These are phyloP conservation scores for Trachelus iudaicus DNA, from an alignment of 2,888 invertebrate species.

Conservation along the genomic window DNA sequence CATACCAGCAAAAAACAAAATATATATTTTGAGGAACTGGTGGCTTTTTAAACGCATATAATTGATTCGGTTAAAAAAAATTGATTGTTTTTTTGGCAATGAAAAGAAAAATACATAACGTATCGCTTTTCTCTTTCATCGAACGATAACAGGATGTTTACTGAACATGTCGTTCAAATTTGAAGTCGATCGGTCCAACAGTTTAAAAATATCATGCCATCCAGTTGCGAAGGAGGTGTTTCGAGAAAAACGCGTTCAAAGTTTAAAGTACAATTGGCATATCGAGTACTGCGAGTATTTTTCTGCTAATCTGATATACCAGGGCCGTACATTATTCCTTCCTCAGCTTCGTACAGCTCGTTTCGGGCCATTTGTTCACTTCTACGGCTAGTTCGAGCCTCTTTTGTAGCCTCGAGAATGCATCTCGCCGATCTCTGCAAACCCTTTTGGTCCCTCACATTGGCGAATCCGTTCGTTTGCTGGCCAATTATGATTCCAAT, in stretches of 20 bases:
- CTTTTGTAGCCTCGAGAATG: slow-evolving; percentile 12
- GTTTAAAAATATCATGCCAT: too few species aligned
- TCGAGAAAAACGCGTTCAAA: slow-evolving; percentile 2
- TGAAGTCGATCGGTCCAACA: too few species aligned
- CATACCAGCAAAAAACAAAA: background rate
- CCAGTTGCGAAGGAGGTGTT: background rate
- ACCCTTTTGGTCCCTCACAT: slow-evolving; percentile 11
- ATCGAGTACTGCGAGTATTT: slow-evolving; percentile 5
- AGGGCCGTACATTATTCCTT: slow-evolving; percentile 5
- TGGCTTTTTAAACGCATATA: too few species aligned
- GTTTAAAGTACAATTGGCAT: slow-evolving; percentile 7
- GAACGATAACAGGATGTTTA: too few species aligned
- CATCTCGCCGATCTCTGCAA: slow-evolving; percentile 11
- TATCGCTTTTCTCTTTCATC: too few species aligned
- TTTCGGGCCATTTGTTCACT: slow-evolving; percentile 1
- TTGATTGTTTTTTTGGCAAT: too few species aligned
- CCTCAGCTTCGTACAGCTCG: slow-evolving; percentile 12
- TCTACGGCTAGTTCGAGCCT: slow-evolving; percentile 9
- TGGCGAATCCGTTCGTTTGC: slow-evolving; percentile 4
- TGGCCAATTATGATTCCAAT: slow-evolving; percentile 8
- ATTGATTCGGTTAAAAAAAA: too few species aligned
- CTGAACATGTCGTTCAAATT: too few species aligned
- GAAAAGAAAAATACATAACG: too few species aligned
- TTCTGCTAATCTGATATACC: slow-evolving; percentile 9
- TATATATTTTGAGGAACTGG: background rate